Evolutionary conservation across 2,797 vertebrate species (phyloP), one percentile per base, ranked within the genome.

Genomic region (Babyrousa celebensis): DNA sequence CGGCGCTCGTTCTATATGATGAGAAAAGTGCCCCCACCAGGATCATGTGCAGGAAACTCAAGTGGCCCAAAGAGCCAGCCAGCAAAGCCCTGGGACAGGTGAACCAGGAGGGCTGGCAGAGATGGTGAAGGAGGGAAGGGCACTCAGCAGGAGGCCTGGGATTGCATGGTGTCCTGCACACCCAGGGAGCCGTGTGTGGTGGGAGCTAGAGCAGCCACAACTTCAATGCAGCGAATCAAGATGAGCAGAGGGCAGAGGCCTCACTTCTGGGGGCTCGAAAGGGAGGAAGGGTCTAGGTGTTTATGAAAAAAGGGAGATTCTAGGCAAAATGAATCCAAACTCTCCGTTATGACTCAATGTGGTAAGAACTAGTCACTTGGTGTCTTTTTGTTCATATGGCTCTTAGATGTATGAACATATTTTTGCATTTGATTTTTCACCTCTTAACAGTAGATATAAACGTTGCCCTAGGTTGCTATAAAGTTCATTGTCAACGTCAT

Each of bases 161-260:
- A 29, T 14, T 36, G 40, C 67, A 20, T 3, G 10, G n/a, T 1
- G 12, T 0, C 23, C 65, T 40, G 43, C 43, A 48, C 0, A 0
- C 23, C 62, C 68, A 58, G 75, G 68, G 63, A 90, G 25, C 72
- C 12, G 8, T 15, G 27, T 29, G n/a, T 5, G 14, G 5, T 12
- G 32, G 18, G 12, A 27, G 6, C 36, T 63, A 2, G 32, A 68
- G 32, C 0, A 56, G 60, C 23, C 11, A 40, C 80, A 70, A 65
- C 40, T 56, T 67, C 72, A 40, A 0, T 3, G 0, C 25, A 75
- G 72, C 82, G 48, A 6, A 15, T 7, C 1, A 12, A 67, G n/a
- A 16, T 23, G 8, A 8, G 60, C 10, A 21, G 4, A 32, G 58
- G 74, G 56, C 25, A 21, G 87, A 78, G n/a, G 87, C 83, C 48